These are phyloP conservation scores for Alentia gelatinosa DNA, from an alignment of 2,888 invertebrate genomes.

Conservation along the genomic window DNA sequence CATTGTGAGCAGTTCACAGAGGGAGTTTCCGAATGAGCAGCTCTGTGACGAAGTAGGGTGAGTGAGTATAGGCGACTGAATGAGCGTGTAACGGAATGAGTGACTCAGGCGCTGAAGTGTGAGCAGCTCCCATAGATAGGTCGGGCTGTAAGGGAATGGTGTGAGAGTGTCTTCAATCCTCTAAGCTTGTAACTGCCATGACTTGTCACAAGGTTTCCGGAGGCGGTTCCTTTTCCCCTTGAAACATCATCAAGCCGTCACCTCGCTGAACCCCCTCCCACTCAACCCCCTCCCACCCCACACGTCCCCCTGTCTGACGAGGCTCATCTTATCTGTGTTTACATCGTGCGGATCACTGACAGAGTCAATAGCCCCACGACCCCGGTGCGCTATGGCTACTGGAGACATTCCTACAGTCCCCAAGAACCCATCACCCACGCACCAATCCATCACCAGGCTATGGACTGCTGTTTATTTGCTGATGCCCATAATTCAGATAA, in stretches of 20 bases:
- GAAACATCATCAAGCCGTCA: neutral
- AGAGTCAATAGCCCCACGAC: neutral
- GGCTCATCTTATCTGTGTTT: neutral
- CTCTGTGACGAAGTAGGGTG: neutral
- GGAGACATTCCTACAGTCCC: slow-evolving; percentile 10
- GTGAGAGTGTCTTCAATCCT: neutral
- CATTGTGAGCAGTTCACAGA: neutral
- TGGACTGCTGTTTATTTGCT: neutral
- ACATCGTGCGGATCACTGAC: slow-evolving; percentile 28
- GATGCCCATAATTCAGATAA: neutral
- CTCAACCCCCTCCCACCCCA: too few species aligned
- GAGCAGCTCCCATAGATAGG: neutral
- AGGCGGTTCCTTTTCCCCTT: neutral
- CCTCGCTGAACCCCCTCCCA: neutral
- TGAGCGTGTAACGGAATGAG: too few species aligned
- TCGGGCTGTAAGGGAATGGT: too few species aligned
- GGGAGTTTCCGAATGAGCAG: neutral
- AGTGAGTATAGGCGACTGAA: neutral
- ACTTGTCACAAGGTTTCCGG: neutral
- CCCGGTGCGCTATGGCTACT: slow-evolving; percentile 11
- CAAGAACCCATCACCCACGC: neutral
- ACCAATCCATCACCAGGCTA: neutral
- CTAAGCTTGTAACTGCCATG: neutral
- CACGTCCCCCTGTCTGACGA: neutral
- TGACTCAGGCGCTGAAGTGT: neutral